phyloP scores from a whole-genome alignment of 2,888 invertebrate genomes.

The Abrostola triplasia region DNA sequence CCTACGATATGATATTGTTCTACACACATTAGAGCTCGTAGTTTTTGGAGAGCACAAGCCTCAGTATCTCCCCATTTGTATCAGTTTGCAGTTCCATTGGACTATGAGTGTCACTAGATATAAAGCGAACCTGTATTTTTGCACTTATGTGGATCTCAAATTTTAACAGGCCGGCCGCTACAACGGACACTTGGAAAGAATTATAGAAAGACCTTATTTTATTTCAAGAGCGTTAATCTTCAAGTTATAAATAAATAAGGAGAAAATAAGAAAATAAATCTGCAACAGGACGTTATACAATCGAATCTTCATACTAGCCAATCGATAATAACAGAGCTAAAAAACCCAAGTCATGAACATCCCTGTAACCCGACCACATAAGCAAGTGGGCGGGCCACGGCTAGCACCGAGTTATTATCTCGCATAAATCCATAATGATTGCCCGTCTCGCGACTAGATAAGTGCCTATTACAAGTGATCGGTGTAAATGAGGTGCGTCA shows the following conservation, averaged over 20 bases:
- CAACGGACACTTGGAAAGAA: too few relatives aligned
- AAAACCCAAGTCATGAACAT: conserved; percentile 37
- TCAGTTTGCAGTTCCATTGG: too few relatives aligned
- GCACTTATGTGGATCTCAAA: too few relatives aligned
- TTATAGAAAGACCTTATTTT: too few relatives aligned
- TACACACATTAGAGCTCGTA: too few relatives aligned
- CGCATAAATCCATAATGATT: conserved; percentile 81
- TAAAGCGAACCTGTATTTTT: too few relatives aligned
- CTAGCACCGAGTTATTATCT: conserved; percentile 71
- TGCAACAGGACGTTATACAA: conserved; percentile 18
- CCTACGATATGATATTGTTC: too few relatives aligned
- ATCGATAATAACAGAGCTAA: conserved; percentile 40
- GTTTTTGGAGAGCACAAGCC: too few relatives aligned
- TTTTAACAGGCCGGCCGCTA: too few relatives aligned
- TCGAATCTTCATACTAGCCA: conserved; percentile 17
- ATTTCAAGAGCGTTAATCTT: too few relatives aligned
- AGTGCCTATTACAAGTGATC: conserved; percentile 72
- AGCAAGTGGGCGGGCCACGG: conserved; percentile 58
- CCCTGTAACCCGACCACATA: conserved; percentile 26
- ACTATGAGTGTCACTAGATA: too few relatives aligned
- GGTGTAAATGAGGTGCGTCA: conserved; percentile 76
- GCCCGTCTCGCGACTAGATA: conserved; percentile 65
- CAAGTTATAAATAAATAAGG: neutral
- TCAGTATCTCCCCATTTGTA: too few relatives aligned
- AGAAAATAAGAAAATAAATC: conserved; percentile 1